A percentile compares a stretch with the other conserved stretches of the same genome.
phyloP scores from a whole-genome alignment of 92 coral and sea anemone genomes.

The Phenganax stokvisi region DNA sequence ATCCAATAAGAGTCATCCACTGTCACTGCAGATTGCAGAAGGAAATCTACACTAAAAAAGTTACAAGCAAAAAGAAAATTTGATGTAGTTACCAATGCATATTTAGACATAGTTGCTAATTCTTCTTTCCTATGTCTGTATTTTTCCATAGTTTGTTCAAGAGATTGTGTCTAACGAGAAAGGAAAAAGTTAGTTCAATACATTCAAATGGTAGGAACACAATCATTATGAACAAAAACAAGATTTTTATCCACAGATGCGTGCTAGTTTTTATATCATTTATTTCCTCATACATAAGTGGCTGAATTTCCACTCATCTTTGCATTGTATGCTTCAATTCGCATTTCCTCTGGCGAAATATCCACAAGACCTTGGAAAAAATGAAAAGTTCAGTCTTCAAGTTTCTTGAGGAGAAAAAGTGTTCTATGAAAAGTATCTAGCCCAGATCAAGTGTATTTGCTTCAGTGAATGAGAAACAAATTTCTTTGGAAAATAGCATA shows the following conservation, averaged over 20 bases:
- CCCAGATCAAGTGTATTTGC: not conserved
- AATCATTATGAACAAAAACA: not conserved
- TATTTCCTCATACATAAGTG: constrained; percentile 53
- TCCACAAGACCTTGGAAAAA: constrained; percentile 61
- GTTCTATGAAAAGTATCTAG: not conserved
- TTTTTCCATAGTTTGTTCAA: constrained; percentile 14
- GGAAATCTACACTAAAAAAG: no score
- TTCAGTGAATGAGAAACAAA: constrained; percentile 19
- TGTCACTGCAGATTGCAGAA: no score
- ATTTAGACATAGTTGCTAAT: constrained; percentile 13
- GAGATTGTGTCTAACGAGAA: constrained; percentile 11
- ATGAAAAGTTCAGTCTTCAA: not conserved
- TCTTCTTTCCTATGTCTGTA: constrained; percentile 13
- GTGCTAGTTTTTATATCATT: not conserved
- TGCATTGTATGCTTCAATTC: constrained; percentile 78
- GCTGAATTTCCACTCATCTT: constrained; percentile 58
- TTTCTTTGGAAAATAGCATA: constrained; percentile 42
- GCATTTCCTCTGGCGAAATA: constrained; percentile 80
- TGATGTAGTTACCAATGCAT: not conserved
- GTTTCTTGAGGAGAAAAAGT: not conserved
- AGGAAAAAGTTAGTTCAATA: not conserved
- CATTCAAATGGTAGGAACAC: not conserved
- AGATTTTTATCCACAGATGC: not conserved
- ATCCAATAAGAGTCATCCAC: no score
- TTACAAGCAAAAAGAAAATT: not conserved